These are phyloP conservation scores for Silurus lanzhouensis DNA, from an alignment of 2,797 vertebrate species.

Conservation along the genomic window DNA sequence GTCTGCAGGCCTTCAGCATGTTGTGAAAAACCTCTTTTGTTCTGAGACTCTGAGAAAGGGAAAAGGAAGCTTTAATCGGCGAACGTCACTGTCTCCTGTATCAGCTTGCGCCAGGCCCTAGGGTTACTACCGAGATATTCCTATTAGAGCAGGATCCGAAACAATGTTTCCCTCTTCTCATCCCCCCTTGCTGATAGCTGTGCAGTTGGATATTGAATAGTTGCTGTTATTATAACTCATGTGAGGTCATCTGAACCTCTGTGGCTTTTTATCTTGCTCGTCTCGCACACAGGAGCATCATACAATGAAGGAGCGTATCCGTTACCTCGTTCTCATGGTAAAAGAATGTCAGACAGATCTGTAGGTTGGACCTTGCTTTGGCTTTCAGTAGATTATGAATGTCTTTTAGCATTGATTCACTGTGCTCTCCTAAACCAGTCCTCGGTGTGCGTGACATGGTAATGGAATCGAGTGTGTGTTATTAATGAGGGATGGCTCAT, in stretches of 20 bases:
- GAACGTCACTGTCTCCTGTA: slow-evolving; percentile 9
- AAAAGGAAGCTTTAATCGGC: slow-evolving; percentile 34
- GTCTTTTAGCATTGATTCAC: slow-evolving; percentile 23
- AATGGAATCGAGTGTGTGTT: slow-evolving; percentile 46
- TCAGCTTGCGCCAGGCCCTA: slow-evolving; percentile 25
- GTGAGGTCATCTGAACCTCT: slow-evolving; percentile 37
- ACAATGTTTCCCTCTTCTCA: slow-evolving; percentile 25
- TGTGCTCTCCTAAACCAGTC: not conserved
- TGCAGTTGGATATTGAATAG: slow-evolving; percentile 38
- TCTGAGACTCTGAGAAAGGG: slow-evolving; percentile 24
- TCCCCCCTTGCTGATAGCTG: slow-evolving; percentile 34
- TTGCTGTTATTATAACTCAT: slow-evolving; percentile 40
- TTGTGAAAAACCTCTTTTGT: slow-evolving; percentile 41
- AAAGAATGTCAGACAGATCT: slow-evolving; percentile 29
- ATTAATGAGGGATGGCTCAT: slow-evolving; percentile 36
- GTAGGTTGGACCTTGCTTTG: slow-evolving; percentile 23
- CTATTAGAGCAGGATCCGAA: slow-evolving; percentile 28
- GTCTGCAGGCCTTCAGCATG: slow-evolving; percentile 34
- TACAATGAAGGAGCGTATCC: slow-evolving; percentile 44
- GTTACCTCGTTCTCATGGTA: slow-evolving; percentile 50
- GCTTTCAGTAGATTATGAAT: slow-evolving; percentile 31
- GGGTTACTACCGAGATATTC: slow-evolving; percentile 35
- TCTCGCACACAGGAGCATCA: slow-evolving; percentile 6
- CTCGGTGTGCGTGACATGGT: slow-evolving; percentile 34
- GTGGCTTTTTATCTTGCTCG: slow-evolving; percentile 33